A percentile compares a stretch with the other conserved stretches of the same genome.
Evolutionary conservation across 2,797 vertebrate genomes (phyloP).

Genomic region (Balearica regulorum): DNA sequence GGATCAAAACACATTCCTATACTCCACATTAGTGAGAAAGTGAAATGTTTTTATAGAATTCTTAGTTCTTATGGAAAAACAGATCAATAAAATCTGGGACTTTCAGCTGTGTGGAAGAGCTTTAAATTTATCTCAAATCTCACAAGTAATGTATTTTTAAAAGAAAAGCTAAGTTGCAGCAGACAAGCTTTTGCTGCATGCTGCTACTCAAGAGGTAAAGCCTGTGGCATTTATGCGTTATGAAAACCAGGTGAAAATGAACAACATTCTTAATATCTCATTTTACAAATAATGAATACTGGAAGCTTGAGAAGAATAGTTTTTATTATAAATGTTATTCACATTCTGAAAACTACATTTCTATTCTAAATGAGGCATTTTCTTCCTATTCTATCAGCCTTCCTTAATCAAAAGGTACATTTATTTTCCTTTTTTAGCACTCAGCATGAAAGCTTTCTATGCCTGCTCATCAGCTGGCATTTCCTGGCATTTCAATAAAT

Average conservation of each 20-base stretch:
- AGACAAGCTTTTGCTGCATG: background rate
- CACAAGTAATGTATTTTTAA: background rate
- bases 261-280: background rate
- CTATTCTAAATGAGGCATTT: background rate
- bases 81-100: background rate
- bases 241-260: background rate
- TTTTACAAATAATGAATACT: background rate
- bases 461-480: background rate
- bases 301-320: background rate
- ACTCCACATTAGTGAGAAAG: background rate
- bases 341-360: background rate
- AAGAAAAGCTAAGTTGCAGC: background rate
- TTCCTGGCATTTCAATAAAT: constrained; percentile 24
- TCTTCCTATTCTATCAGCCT: background rate
- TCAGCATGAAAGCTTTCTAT: background rate
- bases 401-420: background rate
- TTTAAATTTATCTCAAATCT: background rate
- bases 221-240: background rate
- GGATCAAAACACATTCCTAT: background rate
- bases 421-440: background rate
- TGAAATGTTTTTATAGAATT: background rate
- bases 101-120: background rate
- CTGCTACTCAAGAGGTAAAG: background rate
- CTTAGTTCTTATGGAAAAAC: background rate
- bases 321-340: background rate